Conservation (phyloP, 2,888 invertebrate genomes). For the Nesidiocoris tenuis region DNA sequence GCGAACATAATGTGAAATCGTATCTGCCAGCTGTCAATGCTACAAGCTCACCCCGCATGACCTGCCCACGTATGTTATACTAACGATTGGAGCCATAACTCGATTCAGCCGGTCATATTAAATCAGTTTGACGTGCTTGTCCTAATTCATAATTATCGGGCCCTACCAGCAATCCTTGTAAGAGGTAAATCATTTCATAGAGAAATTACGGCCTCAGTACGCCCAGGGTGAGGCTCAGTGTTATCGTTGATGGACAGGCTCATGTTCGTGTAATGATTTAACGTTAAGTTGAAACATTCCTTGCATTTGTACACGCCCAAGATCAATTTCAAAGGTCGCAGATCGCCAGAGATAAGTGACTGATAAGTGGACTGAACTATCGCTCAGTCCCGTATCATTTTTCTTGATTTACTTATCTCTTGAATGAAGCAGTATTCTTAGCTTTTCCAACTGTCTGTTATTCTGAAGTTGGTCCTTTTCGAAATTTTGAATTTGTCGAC, state of each 20-base stretch:
- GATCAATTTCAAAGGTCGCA: conserved; percentile 79
- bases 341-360: too few relatives aligned
- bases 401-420: too few relatives aligned
- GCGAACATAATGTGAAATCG: too few relatives aligned
- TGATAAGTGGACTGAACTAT: too few relatives aligned
- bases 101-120: not conserved
- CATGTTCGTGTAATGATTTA: not conserved
- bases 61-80: too few relatives aligned
- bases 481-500: too few relatives aligned
- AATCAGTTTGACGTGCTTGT: not conserved
- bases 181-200: not conserved
- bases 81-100: not conserved
- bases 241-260: not conserved
- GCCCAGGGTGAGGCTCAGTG: not conserved
- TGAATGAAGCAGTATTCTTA: too few relatives aligned
- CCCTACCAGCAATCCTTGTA: not conserved
- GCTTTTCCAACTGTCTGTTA: too few relatives aligned
- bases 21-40: too few relatives aligned
- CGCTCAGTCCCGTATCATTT: too few relatives aligned
- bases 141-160: not conserved
- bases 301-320: not conserved
- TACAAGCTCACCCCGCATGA: too few relatives aligned
- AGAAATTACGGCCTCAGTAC: not conserved
- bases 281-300: not conserved
- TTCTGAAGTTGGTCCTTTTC: too few relatives aligned